phyloP scores from a whole-genome alignment of 2,888 invertebrate species.

The Hymenopus coronatus region DNA sequence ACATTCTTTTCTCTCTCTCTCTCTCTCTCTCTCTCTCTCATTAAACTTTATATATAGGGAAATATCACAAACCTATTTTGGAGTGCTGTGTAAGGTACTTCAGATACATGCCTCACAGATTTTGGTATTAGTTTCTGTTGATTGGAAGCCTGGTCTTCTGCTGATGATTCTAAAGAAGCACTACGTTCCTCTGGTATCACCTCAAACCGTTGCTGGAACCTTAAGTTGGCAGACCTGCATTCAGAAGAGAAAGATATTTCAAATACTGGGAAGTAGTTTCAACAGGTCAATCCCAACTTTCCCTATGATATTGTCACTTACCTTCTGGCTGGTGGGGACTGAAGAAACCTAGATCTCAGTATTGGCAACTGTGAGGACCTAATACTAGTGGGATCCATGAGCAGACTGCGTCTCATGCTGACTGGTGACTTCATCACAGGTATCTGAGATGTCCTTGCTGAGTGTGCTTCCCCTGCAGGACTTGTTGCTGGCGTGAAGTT shows the following conservation, averaged over 20 bases:
- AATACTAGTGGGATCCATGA: neutral
- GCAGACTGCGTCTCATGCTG: neutral
- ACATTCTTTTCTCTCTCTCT: too few species aligned
- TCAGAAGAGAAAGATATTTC: neutral
- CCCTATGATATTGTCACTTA: neutral
- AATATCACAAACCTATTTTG: neutral
- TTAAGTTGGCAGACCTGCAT: conserved; percentile 24
- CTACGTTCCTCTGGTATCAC: conserved; percentile 59
- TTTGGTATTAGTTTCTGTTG: neutral
- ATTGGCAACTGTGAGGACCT: conserved; percentile 21
- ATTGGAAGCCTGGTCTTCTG: conserved; percentile 37
- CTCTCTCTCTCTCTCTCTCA: too few species aligned
- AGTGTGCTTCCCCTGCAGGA: neutral
- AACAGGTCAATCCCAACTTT: too few species aligned
- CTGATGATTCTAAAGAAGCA: conserved; percentile 52
- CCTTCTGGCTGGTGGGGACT: conserved; percentile 16
- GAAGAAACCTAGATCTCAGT: neutral
- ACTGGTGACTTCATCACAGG: conserved; percentile 25
- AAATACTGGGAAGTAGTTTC: too few species aligned
- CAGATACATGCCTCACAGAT: neutral
- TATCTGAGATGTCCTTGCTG: conserved; percentile 18
- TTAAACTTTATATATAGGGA: too few species aligned
- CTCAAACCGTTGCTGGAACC: conserved; percentile 50
- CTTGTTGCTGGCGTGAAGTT: neutral
- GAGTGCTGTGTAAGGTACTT: neutral